A percentile compares a stretch with the other conserved stretches of the same genome.
These are phyloP conservation scores for Sphecodes monilicornis DNA, from an alignment of 2,888 invertebrate genomes.

Conservation along the genomic window DNA sequence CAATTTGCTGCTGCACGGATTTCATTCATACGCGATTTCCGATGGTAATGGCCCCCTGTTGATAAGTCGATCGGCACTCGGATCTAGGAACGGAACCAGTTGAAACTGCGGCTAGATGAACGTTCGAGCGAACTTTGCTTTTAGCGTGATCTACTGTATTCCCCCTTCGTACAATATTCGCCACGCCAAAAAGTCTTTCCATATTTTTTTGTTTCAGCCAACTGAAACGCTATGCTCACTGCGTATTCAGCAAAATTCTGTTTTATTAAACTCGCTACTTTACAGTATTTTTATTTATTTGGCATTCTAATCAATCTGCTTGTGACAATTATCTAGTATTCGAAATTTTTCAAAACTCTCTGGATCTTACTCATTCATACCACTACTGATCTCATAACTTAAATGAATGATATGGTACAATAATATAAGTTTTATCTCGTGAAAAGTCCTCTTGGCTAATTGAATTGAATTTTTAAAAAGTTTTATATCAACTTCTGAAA, in stretches of 20 bases:
- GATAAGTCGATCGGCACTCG: conserved; percentile 42
- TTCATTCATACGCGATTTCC: conserved; percentile 62
- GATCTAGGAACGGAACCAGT: conserved; percentile 13
- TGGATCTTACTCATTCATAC: not conserved
- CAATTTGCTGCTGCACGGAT: conserved; percentile 63
- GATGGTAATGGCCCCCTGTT: conserved; percentile 41
- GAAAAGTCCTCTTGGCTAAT: too few relatives aligned
- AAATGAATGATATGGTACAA: too few relatives aligned
- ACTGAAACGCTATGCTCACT: not conserved
- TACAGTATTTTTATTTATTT: not conserved
- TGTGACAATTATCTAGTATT: not conserved
- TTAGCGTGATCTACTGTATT: conserved; percentile 1
- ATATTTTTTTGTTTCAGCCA: not conserved
- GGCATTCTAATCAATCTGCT: not conserved
- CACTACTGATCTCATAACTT: not conserved
- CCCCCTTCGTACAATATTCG: not conserved
- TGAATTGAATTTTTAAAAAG: too few relatives aligned
- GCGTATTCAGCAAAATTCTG: not conserved
- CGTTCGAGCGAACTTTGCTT: conserved; percentile 10
- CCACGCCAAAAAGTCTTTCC: not conserved
- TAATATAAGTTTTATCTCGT: too few relatives aligned
- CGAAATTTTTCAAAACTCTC: not conserved
- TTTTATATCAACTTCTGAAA: too few relatives aligned
- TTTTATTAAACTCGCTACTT: not conserved
- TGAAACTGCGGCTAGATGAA: conserved; percentile 1